phyloP scores from a whole-genome alignment of 2,113 vertebrate species.

The Esox niger region DNA sequence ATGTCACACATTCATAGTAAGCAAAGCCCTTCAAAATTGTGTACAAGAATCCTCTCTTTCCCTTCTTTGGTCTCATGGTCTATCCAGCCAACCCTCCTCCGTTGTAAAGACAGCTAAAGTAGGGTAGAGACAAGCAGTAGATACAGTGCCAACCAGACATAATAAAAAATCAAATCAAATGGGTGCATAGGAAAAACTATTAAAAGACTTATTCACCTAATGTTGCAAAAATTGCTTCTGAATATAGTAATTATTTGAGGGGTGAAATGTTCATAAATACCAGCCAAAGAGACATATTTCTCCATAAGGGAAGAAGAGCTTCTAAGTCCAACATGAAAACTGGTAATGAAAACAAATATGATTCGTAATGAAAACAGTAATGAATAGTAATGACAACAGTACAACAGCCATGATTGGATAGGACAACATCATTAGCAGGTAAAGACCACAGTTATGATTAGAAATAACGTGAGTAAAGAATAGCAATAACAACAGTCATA shows the following conservation, averaged over 20 bases:
- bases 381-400: no score
- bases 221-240: slow-evolving; percentile 60
- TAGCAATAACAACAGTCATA: no score
- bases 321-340: slow-evolving; percentile 19
- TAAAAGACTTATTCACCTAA: slow-evolving; percentile 58
- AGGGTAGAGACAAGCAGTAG: slow-evolving; percentile 20
- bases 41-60: background rate
- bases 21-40: slow-evolving; percentile 23
- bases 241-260: slow-evolving; percentile 60
- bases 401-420: no score
- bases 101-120: no score
- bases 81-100: no score
- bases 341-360: no score
- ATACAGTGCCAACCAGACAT: slow-evolving; percentile 66
- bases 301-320: slow-evolving; percentile 41
- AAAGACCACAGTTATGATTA: no score
- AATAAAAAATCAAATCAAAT: slow-evolving; percentile 62
- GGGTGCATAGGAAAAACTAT: slow-evolving; percentile 60
- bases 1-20: no score
- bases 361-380: no score
- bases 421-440: no score
- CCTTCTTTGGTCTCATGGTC: no score
- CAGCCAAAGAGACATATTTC: slow-evolving; percentile 47
- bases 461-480: no score
- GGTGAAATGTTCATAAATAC: slow-evolving; percentile 17